A percentile compares a stretch with the other conserved stretches of the same genome.
Conservation (phyloP, 1,140 invertebrate species). For the Drosophila takahashii region DNA sequence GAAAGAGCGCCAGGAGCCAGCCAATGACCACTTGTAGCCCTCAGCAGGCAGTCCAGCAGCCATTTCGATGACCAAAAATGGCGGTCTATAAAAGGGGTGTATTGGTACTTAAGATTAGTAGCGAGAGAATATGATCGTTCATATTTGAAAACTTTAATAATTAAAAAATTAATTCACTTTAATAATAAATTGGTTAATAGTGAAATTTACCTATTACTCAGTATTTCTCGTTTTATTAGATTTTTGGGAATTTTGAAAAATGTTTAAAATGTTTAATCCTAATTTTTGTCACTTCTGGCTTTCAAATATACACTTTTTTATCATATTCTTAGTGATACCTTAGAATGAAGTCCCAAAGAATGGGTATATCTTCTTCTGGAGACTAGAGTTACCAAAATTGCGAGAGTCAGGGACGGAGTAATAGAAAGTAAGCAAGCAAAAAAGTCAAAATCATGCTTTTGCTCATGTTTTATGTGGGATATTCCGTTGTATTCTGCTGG, state of each 20-base stretch:
- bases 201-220: no score
- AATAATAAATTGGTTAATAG: no score
- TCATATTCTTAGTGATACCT: neutral
- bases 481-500: slow-evolving; percentile 69
- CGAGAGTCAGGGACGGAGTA: neutral
- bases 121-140: neutral
- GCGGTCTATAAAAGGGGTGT: neutral
- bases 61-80: slow-evolving; percentile 8
- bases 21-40: slow-evolving; percentile 74
- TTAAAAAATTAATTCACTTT: no score
- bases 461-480: slow-evolving; percentile 78
- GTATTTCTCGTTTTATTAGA: no score
- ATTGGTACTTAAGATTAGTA: neutral
- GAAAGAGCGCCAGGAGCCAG: slow-evolving; percentile 27
- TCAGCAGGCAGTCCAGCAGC: slow-evolving; percentile 61
- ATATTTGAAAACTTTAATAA: no score
- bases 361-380: neutral
- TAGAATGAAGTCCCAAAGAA: neutral
- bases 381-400: neutral
- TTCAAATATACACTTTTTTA: no score
- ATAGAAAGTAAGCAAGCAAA: slow-evolving; percentile 37
- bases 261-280: no score
- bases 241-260: no score
- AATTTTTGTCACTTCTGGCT: no score
- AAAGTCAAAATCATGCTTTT: slow-evolving; percentile 69